Evolutionary conservation across 2,888 invertebrate species (phyloP).

Genomic region (Cyclophora punctaria): DNA sequence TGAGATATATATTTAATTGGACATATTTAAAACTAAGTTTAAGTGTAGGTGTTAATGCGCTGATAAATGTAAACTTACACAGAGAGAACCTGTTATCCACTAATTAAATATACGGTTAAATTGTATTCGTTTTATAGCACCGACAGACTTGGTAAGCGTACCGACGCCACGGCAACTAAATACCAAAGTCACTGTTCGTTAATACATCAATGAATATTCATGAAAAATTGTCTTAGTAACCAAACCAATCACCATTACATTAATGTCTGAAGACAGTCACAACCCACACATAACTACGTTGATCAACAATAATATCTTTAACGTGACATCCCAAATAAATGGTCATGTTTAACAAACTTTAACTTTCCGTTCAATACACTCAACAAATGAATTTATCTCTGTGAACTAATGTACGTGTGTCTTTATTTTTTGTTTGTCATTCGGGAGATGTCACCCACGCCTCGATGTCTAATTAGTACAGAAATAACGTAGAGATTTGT

Average conservation of each 20-base stretch:
- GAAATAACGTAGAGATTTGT: constrained; percentile 70
- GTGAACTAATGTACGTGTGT: constrained; percentile 31
- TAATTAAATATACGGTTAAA: too few species aligned
- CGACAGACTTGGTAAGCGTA: neutral
- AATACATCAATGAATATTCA: constrained; percentile 21
- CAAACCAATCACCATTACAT: constrained; percentile 21
- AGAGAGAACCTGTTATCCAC: too few species aligned
- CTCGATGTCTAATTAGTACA: constrained; percentile 69
- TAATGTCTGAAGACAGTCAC: constrained; percentile 18
- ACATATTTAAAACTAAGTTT: neutral
- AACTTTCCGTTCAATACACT: constrained; percentile 24
- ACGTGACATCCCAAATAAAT: constrained; percentile 32
- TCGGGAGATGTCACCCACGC: constrained; percentile 49
- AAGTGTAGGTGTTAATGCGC: neutral
- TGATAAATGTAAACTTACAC: too few species aligned
- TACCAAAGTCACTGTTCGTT: constrained; percentile 12
- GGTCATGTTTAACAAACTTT: constrained; percentile 20
- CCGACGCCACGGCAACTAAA: constrained; percentile 6
- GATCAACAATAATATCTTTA: constrained; percentile 17
- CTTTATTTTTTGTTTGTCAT: constrained; percentile 39
- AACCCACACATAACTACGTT: constrained; percentile 9
- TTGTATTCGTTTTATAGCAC: neutral
- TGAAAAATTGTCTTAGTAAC: constrained; percentile 19
- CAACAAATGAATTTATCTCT: constrained; percentile 44
- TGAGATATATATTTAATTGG: too few species aligned